phyloP scores from a whole-genome alignment of 92 coral and sea anemone genomes.

The Zoanthus sociatus region DNA sequence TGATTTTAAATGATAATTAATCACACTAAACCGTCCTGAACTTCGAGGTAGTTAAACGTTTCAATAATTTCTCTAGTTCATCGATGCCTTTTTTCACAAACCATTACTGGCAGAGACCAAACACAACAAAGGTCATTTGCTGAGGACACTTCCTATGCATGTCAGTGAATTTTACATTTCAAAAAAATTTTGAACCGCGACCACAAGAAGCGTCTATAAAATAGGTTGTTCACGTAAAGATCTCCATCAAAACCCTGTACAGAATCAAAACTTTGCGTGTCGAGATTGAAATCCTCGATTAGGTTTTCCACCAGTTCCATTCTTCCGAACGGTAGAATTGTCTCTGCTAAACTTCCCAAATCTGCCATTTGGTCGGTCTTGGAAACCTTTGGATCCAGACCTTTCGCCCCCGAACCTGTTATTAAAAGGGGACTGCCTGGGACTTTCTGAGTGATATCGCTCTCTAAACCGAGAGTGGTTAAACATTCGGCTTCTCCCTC shows the following conservation, averaged over 20 bases:
- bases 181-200: too few relatives aligned
- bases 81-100: background rate
- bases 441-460: slow-evolving; percentile 47
- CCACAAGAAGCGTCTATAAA: background rate
- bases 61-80: background rate
- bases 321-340: slow-evolving; percentile 31
- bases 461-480: slow-evolving; percentile 59
- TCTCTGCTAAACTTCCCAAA: slow-evolving; percentile 24
- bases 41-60: background rate
- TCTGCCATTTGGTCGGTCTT: slow-evolving; percentile 18
- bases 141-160: too few relatives aligned
- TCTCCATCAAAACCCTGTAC: background rate
- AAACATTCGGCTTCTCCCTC: slow-evolving; percentile 39
- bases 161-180: too few relatives aligned
- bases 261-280: background rate
- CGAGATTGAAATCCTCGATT: slow-evolving; percentile 34
- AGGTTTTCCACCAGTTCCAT: slow-evolving; percentile 17
- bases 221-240: background rate
- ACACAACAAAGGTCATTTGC: too few relatives aligned
- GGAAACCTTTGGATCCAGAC: slow-evolving; percentile 40
- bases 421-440: slow-evolving; percentile 52
- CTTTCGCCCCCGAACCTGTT: slow-evolving; percentile 34
- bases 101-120: too few relatives aligned
- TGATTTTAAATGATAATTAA: background rate
- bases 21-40: too few relatives aligned